Conservation (phyloP, 2,113 vertebrate genomes). For the Pipra filicauda region DNA sequence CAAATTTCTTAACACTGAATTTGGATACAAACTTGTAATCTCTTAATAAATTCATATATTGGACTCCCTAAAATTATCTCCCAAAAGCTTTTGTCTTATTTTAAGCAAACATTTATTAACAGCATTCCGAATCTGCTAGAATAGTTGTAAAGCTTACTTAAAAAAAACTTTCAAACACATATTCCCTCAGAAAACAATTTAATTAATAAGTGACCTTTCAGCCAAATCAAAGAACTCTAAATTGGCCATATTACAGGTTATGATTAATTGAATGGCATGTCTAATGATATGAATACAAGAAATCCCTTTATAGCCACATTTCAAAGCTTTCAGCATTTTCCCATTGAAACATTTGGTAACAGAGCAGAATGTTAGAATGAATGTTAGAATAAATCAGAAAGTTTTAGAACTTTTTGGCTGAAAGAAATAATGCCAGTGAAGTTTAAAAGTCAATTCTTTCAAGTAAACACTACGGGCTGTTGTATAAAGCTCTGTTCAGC, state of each 20-base stretch:
- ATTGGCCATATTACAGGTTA: not conserved
- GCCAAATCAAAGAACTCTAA: not conserved
- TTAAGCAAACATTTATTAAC: not conserved
- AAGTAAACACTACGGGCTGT: not conserved
- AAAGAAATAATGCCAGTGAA: not conserved
- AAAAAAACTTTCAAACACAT: not conserved
- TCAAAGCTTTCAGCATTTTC: constrained; percentile 15
- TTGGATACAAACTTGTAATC: not conserved
- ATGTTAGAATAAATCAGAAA: not conserved
- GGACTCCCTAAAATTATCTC: not conserved
- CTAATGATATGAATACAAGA: constrained; percentile 27
- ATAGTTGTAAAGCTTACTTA: not conserved
- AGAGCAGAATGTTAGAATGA: not conserved
- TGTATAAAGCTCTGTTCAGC: constrained; percentile 16
- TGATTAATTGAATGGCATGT: constrained; percentile 14
- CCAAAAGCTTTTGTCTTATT: not conserved
- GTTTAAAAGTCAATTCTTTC: constrained; percentile 33
- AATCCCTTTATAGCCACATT: constrained; percentile 5
- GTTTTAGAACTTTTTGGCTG: constrained; percentile 22
- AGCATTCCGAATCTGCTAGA: not conserved
- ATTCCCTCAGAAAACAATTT: not conserved
- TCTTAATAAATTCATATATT: not conserved
- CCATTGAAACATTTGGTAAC: not conserved
- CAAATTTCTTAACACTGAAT: not conserved
- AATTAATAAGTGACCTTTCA: not conserved